Evolutionary conservation across 2,888 invertebrate species (phyloP).

Genomic region (Leucozona laternaria): DNA sequence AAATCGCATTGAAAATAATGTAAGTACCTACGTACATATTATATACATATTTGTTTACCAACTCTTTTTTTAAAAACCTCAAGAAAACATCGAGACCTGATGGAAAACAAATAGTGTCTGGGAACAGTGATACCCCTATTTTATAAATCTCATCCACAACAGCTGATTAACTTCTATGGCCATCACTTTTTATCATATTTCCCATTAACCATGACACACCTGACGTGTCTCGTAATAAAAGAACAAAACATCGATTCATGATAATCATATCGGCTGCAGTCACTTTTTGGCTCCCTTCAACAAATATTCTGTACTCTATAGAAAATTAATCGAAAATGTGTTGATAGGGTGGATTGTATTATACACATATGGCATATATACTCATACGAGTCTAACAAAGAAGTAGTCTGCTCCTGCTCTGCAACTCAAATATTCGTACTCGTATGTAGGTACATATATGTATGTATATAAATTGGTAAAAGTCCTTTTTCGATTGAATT

Average conservation of each 20-base stretch:
- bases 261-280: conserved; percentile 32
- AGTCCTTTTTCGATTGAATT: neutral
- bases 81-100: neutral
- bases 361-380: conserved; percentile 24
- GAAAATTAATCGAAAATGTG: conserved; percentile 16
- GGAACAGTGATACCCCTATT: neutral
- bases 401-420: neutral
- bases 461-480: neutral
- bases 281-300: conserved; percentile 10
- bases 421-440: neutral
- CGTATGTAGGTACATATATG: neutral
- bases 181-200: conserved; percentile 11
- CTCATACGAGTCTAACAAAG: neutral
- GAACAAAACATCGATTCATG: conserved; percentile 29
- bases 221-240: conserved; percentile 24
- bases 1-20: too few species aligned
- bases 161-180: conserved; percentile 8
- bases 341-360: conserved; percentile 28
- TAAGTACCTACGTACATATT: too few species aligned
- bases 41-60: neutral
- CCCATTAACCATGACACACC: conserved; percentile 31
- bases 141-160: conserved; percentile 6
- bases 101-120: neutral
- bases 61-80: neutral
- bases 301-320: conserved; percentile 11